Conservation (phyloP, 2,113 vertebrate genomes). For the Catagonus wagneri region DNA sequence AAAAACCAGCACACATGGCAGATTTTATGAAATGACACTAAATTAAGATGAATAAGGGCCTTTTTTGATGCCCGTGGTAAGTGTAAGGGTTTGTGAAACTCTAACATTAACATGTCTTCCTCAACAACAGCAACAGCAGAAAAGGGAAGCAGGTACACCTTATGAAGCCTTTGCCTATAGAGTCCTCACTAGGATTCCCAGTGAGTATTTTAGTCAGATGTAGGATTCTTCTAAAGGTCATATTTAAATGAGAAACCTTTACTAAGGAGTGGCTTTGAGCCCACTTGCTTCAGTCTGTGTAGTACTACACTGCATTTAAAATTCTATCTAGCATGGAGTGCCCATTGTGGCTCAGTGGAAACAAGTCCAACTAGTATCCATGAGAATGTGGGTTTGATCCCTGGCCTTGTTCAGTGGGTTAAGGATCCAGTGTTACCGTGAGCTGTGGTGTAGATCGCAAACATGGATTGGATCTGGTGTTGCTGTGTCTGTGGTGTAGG, state of each 20-base stretch:
- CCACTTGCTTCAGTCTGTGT: background rate
- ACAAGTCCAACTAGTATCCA: too few species aligned
- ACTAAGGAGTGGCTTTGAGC: background rate
- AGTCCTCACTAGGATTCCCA: background rate
- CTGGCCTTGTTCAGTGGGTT: too few species aligned
- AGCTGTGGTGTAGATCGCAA: too few species aligned
- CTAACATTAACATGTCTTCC: background rate
- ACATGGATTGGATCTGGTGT: too few species aligned
- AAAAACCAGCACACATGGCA: background rate
- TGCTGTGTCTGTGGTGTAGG: too few species aligned
- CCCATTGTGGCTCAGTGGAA: too few species aligned
- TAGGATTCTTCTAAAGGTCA: background rate
- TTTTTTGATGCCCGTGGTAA: background rate
- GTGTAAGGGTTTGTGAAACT: background rate
- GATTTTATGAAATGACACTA: background rate
- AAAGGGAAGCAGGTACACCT: background rate
- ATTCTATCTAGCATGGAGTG: background rate
- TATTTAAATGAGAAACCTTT: background rate
- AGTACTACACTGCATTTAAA: background rate
- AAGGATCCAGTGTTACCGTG: too few species aligned
- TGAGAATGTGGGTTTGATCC: too few species aligned
- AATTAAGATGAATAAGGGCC: background rate
- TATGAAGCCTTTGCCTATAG: background rate
- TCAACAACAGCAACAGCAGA: background rate
- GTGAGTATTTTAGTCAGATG: constrained; percentile 39